Evolutionary conservation across 2,797 vertebrate species (phyloP).

Genomic region (Cyclopterus lumpus): DNA sequence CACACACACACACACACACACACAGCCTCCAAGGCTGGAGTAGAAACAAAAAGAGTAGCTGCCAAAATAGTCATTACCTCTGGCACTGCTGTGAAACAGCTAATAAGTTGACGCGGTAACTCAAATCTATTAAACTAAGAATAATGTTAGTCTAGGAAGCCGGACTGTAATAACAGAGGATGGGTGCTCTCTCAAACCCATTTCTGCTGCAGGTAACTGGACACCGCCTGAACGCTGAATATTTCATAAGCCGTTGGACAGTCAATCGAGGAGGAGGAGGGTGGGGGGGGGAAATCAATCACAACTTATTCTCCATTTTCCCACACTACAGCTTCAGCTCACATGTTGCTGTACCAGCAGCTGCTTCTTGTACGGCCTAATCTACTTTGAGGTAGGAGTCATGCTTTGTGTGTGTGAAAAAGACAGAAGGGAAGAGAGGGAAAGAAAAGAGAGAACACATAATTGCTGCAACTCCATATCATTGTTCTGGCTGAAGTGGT

Average conservation of each 20-base stretch:
- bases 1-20: too few species aligned
- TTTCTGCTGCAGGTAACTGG: slow-evolving; percentile 50
- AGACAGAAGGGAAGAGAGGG: slow-evolving; percentile 1
- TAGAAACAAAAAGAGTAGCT: slow-evolving; percentile 13
- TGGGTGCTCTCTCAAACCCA: not conserved
- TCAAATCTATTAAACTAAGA: slow-evolving; percentile 31
- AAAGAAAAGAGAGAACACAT: not conserved
- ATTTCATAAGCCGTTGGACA: slow-evolving; percentile 64
- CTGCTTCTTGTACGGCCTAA: slow-evolving; percentile 30
- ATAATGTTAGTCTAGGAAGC: slow-evolving; percentile 29
- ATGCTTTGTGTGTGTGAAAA: slow-evolving; percentile 32
- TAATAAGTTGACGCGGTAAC: slow-evolving; percentile 30
- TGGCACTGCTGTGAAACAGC: slow-evolving; percentile 30
- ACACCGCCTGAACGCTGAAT: slow-evolving; percentile 41
- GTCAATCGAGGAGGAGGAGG: slow-evolving; percentile 45
- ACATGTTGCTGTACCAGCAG: slow-evolving; percentile 49
- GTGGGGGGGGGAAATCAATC: slow-evolving; percentile 63
- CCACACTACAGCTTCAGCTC: slow-evolving; percentile 43
- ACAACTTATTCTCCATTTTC: slow-evolving; percentile 57
- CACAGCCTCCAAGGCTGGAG: not conserved
- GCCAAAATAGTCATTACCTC: slow-evolving; percentile 32
- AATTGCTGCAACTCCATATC: slow-evolving; percentile 16
- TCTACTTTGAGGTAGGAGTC: slow-evolving; percentile 43
- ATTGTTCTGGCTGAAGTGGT: slow-evolving; percentile 37
- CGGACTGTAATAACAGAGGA: slow-evolving; percentile 16